phyloP scores from a whole-genome alignment of 2,113 vertebrate genomes.

The Calypte anna region DNA sequence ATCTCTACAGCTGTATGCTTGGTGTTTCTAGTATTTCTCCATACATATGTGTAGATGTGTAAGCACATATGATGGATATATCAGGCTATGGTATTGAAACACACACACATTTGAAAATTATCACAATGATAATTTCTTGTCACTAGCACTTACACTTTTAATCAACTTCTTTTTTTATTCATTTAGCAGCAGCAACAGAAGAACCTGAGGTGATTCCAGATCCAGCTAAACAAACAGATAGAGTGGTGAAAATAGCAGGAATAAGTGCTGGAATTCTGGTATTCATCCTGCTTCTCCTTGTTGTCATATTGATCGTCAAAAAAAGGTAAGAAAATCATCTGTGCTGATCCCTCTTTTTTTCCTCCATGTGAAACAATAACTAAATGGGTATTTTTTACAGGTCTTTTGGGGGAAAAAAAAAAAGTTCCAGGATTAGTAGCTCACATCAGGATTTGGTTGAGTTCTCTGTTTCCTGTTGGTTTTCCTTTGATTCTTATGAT shows the following conservation, averaged over 20 bases:
- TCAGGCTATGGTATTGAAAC: neutral
- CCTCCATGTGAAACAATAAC: neutral
- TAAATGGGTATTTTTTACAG: neutral
- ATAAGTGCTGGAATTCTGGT: slow-evolving; percentile 95
- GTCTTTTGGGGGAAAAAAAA: neutral
- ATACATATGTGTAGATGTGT: neutral
- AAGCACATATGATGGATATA: neutral
- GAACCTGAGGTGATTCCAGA: slow-evolving; percentile 97
- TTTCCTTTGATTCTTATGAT: neutral
- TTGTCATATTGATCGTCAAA: slow-evolving; percentile 94
- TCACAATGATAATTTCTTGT: neutral
- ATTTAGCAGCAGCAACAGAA: slow-evolving; percentile 90
- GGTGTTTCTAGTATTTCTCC: neutral
- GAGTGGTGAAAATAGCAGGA: slow-evolving; percentile 97
- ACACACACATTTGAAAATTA: neutral
- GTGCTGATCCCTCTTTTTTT: neutral
- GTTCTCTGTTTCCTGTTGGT: neutral
- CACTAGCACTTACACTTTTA: neutral
- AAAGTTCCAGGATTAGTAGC: neutral
- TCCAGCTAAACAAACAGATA: slow-evolving; percentile 94
- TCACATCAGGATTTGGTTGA: neutral
- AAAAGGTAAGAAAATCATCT: slow-evolving; percentile 87
- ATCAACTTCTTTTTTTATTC: slow-evolving; percentile 56
- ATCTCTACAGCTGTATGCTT: neutral
- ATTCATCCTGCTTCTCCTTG: slow-evolving; percentile 93